Percentiles rank a stretch among this genome's conserved stretches.
Conservation (phyloP, 2,113 vertebrate genomes). For the Periophthalmodon schlosseri region DNA sequence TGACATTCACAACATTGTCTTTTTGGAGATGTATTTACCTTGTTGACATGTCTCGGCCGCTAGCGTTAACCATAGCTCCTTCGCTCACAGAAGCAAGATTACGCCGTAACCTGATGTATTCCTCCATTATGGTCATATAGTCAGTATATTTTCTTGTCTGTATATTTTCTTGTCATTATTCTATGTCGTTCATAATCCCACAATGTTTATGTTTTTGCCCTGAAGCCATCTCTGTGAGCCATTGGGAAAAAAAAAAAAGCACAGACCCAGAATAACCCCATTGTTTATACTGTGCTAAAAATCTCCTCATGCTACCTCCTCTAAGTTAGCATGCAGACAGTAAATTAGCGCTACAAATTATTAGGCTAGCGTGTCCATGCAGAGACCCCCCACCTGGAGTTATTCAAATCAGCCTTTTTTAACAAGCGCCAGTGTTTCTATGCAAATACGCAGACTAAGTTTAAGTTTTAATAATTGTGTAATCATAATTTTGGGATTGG, state of each 20-base stretch:
- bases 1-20: no score
- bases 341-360: conserved; percentile 5
- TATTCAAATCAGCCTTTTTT: conserved; percentile 16
- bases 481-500: no score
- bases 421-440: conserved; percentile 11
- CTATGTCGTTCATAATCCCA: no score
- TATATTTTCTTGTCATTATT: no score
- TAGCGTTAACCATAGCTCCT: no score
- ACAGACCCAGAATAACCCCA: neutral
- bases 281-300: neutral
- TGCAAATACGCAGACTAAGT: conserved; percentile 15
- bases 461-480: neutral
- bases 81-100: no score
- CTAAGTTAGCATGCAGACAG: conserved; percentile 1
- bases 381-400: neutral
- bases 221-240: neutral
- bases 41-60: no score
- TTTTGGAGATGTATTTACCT: no score
- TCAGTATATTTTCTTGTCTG: no score
- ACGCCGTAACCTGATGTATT: no score
- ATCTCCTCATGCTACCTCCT: neutral
- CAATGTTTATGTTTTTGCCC: neutral
- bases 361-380: conserved; percentile 3
- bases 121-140: no score
- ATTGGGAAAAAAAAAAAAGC: neutral